Conservation (phyloP, 2,797 vertebrate species). For the Limosa lapponica region DNA sequence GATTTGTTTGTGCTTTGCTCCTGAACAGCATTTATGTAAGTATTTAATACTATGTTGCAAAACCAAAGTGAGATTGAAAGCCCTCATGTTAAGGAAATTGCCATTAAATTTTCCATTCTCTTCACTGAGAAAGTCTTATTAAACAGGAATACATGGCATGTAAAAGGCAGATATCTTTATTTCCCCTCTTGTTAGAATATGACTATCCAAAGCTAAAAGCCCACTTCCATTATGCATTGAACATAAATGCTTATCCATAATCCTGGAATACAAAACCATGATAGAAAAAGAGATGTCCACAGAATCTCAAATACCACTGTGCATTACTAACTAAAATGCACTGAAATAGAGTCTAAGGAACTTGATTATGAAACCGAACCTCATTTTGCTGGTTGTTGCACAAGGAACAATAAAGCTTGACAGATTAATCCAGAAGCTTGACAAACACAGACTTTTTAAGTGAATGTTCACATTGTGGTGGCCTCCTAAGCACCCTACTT, state of each 20-base stretch:
- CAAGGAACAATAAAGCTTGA: background rate
- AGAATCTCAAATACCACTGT: background rate
- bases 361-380: background rate
- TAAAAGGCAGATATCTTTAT: background rate
- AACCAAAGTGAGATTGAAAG: background rate
- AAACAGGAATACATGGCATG: background rate
- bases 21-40: background rate
- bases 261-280: background rate
- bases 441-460: background rate
- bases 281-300: background rate
- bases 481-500: background rate
- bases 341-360: background rate
- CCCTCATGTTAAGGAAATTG: background rate
- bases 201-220: background rate
- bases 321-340: background rate
- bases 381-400: background rate
- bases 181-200: background rate
- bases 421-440: background rate
- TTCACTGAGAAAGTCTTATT: background rate
- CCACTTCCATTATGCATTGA: background rate
- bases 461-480: background rate
- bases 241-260: background rate
- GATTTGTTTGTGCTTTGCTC: background rate
- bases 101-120: background rate
- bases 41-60: background rate